phyloP scores from a whole-genome alignment of 2,888 invertebrate genomes.

The Caenorhabditis parvicauda region DNA sequence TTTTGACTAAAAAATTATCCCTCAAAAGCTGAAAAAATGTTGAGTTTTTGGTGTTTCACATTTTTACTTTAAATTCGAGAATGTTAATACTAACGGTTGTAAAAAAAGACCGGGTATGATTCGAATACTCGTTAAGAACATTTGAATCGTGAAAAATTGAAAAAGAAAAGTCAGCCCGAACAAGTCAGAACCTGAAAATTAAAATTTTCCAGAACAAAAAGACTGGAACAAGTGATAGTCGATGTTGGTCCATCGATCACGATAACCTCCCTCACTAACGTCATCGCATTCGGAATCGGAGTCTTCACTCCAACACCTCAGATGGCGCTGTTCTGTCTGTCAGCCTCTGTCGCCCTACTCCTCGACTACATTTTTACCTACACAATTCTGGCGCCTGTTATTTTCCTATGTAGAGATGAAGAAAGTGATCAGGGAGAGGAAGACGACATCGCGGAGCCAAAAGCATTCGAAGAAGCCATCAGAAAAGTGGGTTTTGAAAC shows the following conservation, averaged over 20 bases:
- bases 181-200: background rate
- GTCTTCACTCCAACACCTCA: conserved; percentile 59
- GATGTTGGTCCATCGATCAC: conserved; percentile 59
- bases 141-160: too few species aligned
- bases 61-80: too few species aligned
- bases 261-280: conserved; percentile 60
- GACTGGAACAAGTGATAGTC: conserved; percentile 45
- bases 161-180: background rate
- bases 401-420: conserved; percentile 31
- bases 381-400: conserved; percentile 45
- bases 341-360: conserved; percentile 57
- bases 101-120: too few species aligned
- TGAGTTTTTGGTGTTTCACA: too few species aligned
- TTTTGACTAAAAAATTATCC: too few species aligned
- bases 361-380: conserved; percentile 60
- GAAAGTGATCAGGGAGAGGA: background rate
- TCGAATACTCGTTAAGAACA: too few species aligned
- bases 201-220: conserved; percentile 8
- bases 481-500: background rate
- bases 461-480: background rate
- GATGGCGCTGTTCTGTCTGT: conserved; percentile 59
- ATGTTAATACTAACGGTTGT: too few species aligned
- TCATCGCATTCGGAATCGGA: conserved; percentile 60
- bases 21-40: too few species aligned
- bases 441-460: background rate